phyloP scores from a whole-genome alignment of 2,888 invertebrate species.

The Agrypnus murinus region DNA sequence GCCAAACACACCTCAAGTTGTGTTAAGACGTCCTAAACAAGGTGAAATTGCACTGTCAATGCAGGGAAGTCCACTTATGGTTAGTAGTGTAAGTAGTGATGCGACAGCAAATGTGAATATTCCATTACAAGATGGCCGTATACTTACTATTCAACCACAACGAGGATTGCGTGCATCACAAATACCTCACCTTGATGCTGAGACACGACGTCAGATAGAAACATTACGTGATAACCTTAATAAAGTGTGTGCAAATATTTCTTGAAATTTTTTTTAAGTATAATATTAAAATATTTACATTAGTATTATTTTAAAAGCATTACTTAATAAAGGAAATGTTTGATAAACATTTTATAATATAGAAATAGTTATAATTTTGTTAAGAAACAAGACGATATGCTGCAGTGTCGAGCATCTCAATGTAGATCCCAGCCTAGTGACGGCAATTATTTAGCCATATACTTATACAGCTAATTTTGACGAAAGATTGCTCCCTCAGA shows the following conservation, averaged over 20 bases:
- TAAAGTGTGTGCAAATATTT: constrained; percentile 56
- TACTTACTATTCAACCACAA: constrained; percentile 78
- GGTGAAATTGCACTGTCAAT: constrained; percentile 81
- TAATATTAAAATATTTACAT: no score
- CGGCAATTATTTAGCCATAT: no score
- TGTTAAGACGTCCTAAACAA: constrained; percentile 76
- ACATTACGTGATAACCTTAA: constrained; percentile 73
- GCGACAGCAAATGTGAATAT: constrained; percentile 80
- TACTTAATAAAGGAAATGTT: no score
- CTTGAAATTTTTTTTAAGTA: no score
- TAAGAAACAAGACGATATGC: no score
- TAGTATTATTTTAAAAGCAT: no score
- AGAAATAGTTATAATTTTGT: no score
- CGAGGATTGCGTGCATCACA: constrained; percentile 70
- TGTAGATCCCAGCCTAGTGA: no score
- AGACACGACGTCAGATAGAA: constrained; percentile 72
- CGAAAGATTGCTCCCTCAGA: no score
- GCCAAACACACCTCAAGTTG: constrained; percentile 77
- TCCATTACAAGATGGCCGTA: constrained; percentile 77
- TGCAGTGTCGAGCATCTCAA: no score
- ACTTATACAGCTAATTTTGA: no score
- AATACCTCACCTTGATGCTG: constrained; percentile 69
- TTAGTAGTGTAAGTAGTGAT: constrained; percentile 72
- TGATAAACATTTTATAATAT: no score
- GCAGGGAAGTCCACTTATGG: constrained; percentile 80